Evolutionary conservation across 2,797 vertebrate species (phyloP), one percentile per base, ranked within the genome.

Genomic region (Gouania willdenowi): DNA sequence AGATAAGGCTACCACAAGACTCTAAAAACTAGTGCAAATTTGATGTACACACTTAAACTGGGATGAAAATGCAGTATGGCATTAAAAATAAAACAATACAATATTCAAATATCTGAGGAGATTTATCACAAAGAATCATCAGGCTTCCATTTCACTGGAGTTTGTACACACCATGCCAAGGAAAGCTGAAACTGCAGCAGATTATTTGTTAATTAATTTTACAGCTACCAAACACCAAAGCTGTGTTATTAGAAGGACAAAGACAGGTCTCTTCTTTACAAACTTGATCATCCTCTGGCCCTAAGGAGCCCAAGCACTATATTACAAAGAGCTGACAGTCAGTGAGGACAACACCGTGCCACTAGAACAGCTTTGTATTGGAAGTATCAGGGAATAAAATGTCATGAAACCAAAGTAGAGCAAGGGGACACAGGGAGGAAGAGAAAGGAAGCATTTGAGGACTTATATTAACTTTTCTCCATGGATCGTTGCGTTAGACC

Each of bases 281-380:
- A 55, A 69, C 66, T 61, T 36, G 28, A 68, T 71, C 66, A 64
- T 83, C 71, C 44, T 48, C 37, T 54, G 53, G 50, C 55, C 36
- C 51, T 32, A 19, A 60, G 39, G 50, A 59, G 52, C 42, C 54
- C 4, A 29, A 34, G 66, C 46, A 41, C 57, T 66, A 82, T 79
- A 84, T 83, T 84, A 77, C 68, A 75, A 84, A 80, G 74, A 81
- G 79, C 84, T 80, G 80, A 85, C 79, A 84, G 75, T 84, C 44
- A 52, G 63, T 54, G 12, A 50, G 52, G 42, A 42, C 64, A 75
- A 71, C 49, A 52, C 52, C 36, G 30, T 10, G 51, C 53, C 29
- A 71, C 75, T 75, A 69, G 72, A 62, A 69, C 46, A 4, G 66
- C 74, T 61, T 83, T 81, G 78, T 83, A 73, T 68, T 58, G 62